Base-by-base conservation (phyloP, 2,888 invertebrate genomes). In the Acheta domesticus region DNA sequence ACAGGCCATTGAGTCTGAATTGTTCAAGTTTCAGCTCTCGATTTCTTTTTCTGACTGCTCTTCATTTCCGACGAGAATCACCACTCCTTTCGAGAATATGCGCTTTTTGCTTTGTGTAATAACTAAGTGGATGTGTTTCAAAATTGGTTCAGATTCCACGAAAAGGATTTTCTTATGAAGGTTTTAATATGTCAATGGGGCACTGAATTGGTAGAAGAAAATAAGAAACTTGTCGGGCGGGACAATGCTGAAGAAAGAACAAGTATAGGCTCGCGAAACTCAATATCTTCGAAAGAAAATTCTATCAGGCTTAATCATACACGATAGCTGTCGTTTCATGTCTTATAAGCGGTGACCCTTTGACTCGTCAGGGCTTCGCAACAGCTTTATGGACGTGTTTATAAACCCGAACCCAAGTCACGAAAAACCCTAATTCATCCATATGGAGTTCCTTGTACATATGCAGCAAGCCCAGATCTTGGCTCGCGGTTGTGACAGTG, bases 401-500 rank as follows among this genome's bases (percentile, higher is more conserved):
- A 62, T 62, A 62, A 62, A 62, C n/a, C 16, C 62, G 62, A 62
- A 62, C 14, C 8, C 62, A 62, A 62, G 62, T 62, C 62, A 62
- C 62, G 62, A 62, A 62, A 62, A 62, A 62, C 62, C 62, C 16
- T 62, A 62, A n/a, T 62, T 62, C 62, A 62, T 62, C 62, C 62
- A 62, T 62, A 62, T 62, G 62, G 62, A 62, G 62, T 62, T 62
- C 4, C 62, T 19, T 62, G 62, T 62, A 62, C 62, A 62, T 62
- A 62, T 62, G 62, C 62, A 62, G 62, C 62, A 19, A 62, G 62
- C 16, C 62, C n/a, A n/a, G 62, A 62, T 62, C n/a, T 62, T n/a
- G 62, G 11, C 62, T 62, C 16, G 11, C 62, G n/a, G 62, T 62
- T 62, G 62, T 62, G 62, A 62, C 62, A 62, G 62, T 62, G 62